phyloP scores from a whole-genome alignment of 1,140 invertebrate species.

The Lucilia sericata region DNA sequence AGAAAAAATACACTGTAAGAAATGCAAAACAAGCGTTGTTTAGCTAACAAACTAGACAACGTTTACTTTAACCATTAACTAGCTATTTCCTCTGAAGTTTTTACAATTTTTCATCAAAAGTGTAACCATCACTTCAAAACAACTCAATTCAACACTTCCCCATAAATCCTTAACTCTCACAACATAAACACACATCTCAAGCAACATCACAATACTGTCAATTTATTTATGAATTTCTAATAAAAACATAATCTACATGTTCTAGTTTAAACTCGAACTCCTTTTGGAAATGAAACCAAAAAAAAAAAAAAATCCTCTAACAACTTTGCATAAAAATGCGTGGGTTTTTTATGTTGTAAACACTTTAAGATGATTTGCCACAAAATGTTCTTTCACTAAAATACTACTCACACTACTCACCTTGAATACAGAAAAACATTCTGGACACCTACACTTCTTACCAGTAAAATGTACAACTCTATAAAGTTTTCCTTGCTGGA shows the following conservation, averaged over 20 bases:
- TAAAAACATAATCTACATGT: constrained; percentile 22
- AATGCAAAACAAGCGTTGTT: too few relatives aligned
- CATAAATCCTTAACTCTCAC: too few relatives aligned
- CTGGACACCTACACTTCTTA: background rate
- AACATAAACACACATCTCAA: too few relatives aligned
- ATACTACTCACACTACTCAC: background rate
- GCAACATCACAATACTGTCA: background rate
- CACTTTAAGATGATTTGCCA: background rate
- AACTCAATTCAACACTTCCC: too few relatives aligned
- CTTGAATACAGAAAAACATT: background rate
- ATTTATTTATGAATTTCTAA: constrained; percentile 2
- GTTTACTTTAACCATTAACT: too few relatives aligned
- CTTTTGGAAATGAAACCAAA: background rate
- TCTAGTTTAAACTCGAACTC: background rate
- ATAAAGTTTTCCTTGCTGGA: background rate
- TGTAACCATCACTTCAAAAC: too few relatives aligned
- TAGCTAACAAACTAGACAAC: too few relatives aligned
- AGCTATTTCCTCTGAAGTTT: too few relatives aligned
- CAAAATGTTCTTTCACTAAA: background rate
- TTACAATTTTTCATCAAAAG: too few relatives aligned
- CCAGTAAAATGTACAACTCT: too few relatives aligned
- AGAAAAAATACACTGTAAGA: too few relatives aligned
- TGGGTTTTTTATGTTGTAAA: background rate
- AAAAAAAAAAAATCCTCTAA: background rate
- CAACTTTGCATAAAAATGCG: background rate